Evolutionary conservation across 2,113 vertebrate species (phyloP).

Genomic region (Ciconia maguari): DNA sequence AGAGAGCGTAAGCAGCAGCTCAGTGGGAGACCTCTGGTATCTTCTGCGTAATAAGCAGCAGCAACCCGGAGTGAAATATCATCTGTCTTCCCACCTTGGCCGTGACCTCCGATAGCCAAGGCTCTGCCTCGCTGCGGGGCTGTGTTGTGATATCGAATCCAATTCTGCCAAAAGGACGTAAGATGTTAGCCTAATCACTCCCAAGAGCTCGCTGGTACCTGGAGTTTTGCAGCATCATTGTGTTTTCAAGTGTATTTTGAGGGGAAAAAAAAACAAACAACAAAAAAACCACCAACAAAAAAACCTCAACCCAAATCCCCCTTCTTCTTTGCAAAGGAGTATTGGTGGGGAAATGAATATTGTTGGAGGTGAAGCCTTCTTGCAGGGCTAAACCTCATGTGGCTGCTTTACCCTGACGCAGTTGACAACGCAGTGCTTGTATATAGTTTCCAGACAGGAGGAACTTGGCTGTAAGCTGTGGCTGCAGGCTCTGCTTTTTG

Average conservation of each 20-base stretch:
- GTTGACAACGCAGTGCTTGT: neutral
- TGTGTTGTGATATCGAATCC: neutral
- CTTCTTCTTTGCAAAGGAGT: neutral
- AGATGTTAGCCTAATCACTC: rapidly evolving
- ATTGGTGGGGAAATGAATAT: neutral
- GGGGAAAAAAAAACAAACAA: no score
- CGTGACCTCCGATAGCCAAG: neutral
- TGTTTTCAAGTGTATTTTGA: neutral
- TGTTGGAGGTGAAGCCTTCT: neutral
- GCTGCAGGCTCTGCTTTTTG: neutral
- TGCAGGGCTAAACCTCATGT: neutral
- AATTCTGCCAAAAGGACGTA: neutral
- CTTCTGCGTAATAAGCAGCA: neutral
- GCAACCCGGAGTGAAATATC: neutral
- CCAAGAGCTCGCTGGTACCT: rapidly evolving
- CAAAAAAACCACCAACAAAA: neutral
- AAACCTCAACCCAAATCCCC: neutral
- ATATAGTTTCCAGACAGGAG: neutral
- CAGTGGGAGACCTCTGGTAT: neutral
- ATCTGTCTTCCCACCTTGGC: neutral
- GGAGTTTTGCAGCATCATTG: neutral
- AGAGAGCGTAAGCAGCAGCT: neutral
- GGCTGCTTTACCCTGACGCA: neutral
- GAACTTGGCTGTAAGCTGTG: neutral
- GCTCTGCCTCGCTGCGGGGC: neutral